Base-by-base conservation (phyloP, 2,113 vertebrate species). In the Cottus gobio region DNA sequence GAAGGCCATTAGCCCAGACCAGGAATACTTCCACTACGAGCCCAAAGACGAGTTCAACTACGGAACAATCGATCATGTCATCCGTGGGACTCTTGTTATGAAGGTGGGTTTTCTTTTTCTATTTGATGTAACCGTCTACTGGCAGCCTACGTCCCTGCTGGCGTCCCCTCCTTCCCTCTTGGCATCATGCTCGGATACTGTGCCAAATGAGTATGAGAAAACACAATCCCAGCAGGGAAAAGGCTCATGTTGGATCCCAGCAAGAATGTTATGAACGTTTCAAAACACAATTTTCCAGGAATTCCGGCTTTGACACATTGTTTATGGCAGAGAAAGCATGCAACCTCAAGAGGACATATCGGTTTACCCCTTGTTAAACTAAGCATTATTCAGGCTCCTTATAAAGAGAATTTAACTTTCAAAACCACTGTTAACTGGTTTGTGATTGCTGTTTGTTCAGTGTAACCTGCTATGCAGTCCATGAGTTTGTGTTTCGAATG, bases 1-100 rank as follows among this genome's bases (percentile, higher is more conserved):
- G 93, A 96, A 96, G 92, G 94, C 89, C 85, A 93, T 96, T 87
- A 96, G 95, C 93, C 94, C 95, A 46, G 92, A 96, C 89, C 96
- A 95, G 90, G 94, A 96, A 3, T 94, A 95, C 94, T 97, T 96
- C 93, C 79, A 94, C 84, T 95, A 95, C 75, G 91, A 96, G 91
- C 94, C 95, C 93, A 91, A 79, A 71, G 94, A 95, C 0, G 60
- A 97, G 58, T 96, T 96, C 88, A 93, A 94, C 92, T 95, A 96
- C 44, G 93, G 92, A 64, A 94, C 95, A 30, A 89, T 94, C 79
- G 95, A 95, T 90, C 93, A 92, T 54, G 95, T 96, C 82, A 93
- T 96, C 83, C 90, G 93, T 85, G 91, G 94, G 90, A 95, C 94
- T 63, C 75, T 95, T 71, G 90, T 96, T 56, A 92, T 93, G 93